Evolutionary conservation across 1,140 invertebrate species (phyloP), one percentile per base, ranked within the genome.

Genomic region (Magallana gigas): DNA sequence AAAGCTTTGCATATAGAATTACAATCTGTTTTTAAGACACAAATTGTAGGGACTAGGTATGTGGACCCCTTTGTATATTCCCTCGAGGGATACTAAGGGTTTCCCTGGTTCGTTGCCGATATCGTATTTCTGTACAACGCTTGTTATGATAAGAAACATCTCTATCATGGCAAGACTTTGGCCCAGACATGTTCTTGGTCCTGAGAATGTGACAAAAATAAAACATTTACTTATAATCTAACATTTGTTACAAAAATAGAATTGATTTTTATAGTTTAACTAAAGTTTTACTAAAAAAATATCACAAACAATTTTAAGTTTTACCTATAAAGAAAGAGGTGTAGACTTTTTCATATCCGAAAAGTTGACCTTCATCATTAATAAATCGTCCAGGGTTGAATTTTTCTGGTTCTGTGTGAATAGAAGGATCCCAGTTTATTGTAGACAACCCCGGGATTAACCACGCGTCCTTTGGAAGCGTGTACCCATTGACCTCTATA

Each of bases 361-460:
- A 68, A 16, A 88, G 14, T 76, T 89, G 86, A 0, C 89, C 89
- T n/a, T 90, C 71, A 12, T 87, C 90, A 18, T 91, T 90, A 18
- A 95, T 87, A 90, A 95, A 95, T 84, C 97, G 94, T 90, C 97
- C 96, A 0, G 97, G 97, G 0, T 96, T 94, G 88, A 97, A 97
- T 36, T 95, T 95, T 71, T 97, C 95, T 0, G 97, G 97, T 93
- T 97, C 96, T 1, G 95, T 95, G 96, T 97, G 97, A 1, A 91
- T 6, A 5, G 89, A 81, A 8, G 91, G 91, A 89, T 95, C 94
- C n/a, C 89, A 89, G 14, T 91, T 88, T 12, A 92, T 91, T 14
- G 88, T 89, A 57, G 91, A 91, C 9, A 93, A 85, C 71, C 94
- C 93, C 2, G 92, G 90, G 0, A 94, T 83, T 8, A 95, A 86